phyloP scores from a whole-genome alignment of 2,888 invertebrate genomes.

The Hydrotaea diabolus region DNA sequence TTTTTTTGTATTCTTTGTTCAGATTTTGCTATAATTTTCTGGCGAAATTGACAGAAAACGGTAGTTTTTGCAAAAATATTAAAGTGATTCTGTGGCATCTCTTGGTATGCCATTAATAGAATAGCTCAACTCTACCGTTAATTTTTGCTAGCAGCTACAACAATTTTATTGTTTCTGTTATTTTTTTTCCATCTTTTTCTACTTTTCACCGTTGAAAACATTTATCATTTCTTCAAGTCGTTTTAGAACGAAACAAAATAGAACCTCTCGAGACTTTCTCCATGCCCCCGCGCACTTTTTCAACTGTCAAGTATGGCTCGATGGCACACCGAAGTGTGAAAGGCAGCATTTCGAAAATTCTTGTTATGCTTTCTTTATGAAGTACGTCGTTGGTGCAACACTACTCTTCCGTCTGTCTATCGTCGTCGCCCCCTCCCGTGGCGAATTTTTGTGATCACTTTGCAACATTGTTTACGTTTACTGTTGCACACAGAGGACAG shows the following conservation, averaged over 20 bases:
- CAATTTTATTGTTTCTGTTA: neutral
- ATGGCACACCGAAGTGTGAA: conserved; percentile 49
- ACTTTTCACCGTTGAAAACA: neutral
- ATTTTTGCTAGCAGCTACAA: neutral
- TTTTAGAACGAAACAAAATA: neutral
- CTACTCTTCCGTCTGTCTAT: neutral
- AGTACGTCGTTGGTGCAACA: neutral
- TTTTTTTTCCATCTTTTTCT: neutral
- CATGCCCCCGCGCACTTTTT: neutral
- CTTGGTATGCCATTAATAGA: neutral
- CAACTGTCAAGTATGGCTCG: conserved; percentile 27
- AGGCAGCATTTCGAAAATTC: conserved; percentile 47
- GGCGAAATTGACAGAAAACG: no score
- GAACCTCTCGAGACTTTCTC: conserved; percentile 58
- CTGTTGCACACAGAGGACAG: conserved; percentile 11
- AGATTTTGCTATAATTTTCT: neutral
- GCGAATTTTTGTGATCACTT: conserved; percentile 4
- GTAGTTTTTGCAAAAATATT: conserved; percentile 3
- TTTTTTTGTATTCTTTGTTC: no score
- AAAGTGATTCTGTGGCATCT: neutral
- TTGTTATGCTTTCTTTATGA: neutral
- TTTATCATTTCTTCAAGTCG: conserved; percentile 3
- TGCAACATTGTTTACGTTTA: conserved; percentile 49
- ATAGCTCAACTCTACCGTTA: neutral
- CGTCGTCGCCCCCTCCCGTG: neutral